Conservation (phyloP, 2,797 vertebrate species). For the Lepilemur ruficaudatus region DNA sequence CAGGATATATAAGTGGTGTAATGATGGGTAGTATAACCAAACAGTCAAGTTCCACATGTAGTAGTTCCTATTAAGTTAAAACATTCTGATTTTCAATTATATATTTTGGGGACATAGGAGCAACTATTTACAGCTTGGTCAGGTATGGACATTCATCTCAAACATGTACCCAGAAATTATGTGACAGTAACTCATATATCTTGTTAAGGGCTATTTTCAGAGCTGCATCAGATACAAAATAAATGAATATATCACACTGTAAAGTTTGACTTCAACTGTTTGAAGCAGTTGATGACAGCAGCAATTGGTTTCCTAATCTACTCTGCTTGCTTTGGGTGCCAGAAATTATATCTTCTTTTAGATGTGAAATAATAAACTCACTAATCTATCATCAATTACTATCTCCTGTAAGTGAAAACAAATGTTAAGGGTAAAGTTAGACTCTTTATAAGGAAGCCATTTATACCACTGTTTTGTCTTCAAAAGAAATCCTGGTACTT, state of each 20-base stretch:
- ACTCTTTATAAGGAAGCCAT: not conserved
- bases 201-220: not conserved
- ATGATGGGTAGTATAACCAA: not conserved
- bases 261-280: not conserved
- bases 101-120: not conserved
- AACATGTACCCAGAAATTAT: not conserved
- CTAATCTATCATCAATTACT: not conserved
- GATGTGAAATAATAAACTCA: constrained; percentile 39
- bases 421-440: not conserved
- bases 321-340: not conserved
- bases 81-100: not conserved
- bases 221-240: not conserved
- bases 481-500: not conserved
- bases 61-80: not conserved
- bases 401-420: not conserved
- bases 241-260: not conserved
- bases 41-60: not conserved
- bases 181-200: not conserved
- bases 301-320: not conserved
- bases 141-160: not conserved
- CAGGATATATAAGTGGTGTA: not conserved
- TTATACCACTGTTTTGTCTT: not conserved
- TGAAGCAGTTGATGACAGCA: not conserved
- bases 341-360: not conserved
- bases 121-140: not conserved